phyloP scores from a whole-genome alignment of 2,113 vertebrate species.

The Orthonyx spaldingii region DNA sequence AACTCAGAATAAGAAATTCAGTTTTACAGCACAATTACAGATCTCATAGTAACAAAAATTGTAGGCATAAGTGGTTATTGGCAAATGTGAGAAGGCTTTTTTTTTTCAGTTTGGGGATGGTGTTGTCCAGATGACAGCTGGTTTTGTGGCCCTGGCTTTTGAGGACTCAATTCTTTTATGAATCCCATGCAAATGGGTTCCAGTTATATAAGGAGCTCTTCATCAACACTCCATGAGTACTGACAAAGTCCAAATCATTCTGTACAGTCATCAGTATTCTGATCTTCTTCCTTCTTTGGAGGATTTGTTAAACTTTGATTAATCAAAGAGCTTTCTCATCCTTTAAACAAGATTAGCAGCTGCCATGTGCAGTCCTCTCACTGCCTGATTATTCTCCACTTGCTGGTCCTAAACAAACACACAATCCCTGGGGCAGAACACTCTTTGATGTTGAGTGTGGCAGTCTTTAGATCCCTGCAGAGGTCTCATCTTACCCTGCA shows the following conservation, averaged over 20 bases:
- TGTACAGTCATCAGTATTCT: neutral
- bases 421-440: neutral
- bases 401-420: neutral
- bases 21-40: neutral
- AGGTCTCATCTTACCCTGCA: neutral
- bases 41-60: neutral
- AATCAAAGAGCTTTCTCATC: neutral
- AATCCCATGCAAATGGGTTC: neutral
- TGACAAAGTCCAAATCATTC: neutral
- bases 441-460: rapidly evolving
- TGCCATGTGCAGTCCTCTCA: neutral
- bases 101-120: neutral
- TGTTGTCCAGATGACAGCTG: neutral
- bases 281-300: neutral
- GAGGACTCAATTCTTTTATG: neutral
- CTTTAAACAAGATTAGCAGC: neutral
- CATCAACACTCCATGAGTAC: rapidly evolving
- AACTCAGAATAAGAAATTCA: neutral
- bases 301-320: neutral
- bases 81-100: neutral
- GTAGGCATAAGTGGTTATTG: rapidly evolving
- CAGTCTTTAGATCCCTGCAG: neutral
- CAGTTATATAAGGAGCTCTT: neutral
- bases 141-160: neutral
- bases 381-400: neutral